Percentiles rank a stretch among this genome's conserved stretches.
Evolutionary conservation across 2,888 invertebrate species (phyloP).

Genomic region (Leptopilina drosophilae): DNA sequence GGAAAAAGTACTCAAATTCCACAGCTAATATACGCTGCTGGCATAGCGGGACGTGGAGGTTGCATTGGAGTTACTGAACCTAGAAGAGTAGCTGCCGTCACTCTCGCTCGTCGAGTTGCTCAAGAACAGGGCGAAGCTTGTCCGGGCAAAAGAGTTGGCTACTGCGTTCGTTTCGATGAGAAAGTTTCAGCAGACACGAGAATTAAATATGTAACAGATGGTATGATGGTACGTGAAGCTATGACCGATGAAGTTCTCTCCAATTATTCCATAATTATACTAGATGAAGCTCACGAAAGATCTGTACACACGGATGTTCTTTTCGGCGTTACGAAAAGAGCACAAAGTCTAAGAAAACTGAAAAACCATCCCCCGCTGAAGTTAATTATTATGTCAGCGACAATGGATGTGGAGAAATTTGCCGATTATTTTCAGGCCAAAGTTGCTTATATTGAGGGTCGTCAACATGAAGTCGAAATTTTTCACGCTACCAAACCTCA

Average conservation of each 20-base stretch:
- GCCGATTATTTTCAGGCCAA: slow-evolving; percentile 91
- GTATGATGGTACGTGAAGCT: slow-evolving; percentile 94
- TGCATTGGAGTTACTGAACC: slow-evolving; percentile 94
- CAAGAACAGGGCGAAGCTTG: slow-evolving; percentile 86
- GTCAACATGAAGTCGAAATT: slow-evolving; percentile 89
- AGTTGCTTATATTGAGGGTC: slow-evolving; percentile 92
- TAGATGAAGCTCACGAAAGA: slow-evolving; percentile 97
- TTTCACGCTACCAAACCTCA: slow-evolving; percentile 85
- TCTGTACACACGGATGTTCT: slow-evolving; percentile 96
- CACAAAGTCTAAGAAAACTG: slow-evolving; percentile 85
- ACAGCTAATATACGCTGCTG: slow-evolving; percentile 88
- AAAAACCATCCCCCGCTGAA: slow-evolving; percentile 82
- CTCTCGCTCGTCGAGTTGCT: slow-evolving; percentile 93
- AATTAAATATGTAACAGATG: slow-evolving; percentile 96
- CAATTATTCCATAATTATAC: slow-evolving; percentile 89
- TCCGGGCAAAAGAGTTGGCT: slow-evolving; percentile 86
- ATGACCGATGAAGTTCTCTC: slow-evolving; percentile 86
- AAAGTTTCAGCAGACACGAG: slow-evolving; percentile 87
- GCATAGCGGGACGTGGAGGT: slow-evolving; percentile 81
- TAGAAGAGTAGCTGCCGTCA: slow-evolving; percentile 94
- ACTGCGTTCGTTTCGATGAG: slow-evolving; percentile 95
- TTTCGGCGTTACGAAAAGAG: slow-evolving; percentile 93
- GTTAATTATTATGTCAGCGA: slow-evolving; percentile 94
- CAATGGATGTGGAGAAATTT: slow-evolving; percentile 97
- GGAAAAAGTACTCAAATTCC: slow-evolving; percentile 99